phyloP scores from a whole-genome alignment of 2,888 invertebrate species.

The Crioceris asparagi region DNA sequence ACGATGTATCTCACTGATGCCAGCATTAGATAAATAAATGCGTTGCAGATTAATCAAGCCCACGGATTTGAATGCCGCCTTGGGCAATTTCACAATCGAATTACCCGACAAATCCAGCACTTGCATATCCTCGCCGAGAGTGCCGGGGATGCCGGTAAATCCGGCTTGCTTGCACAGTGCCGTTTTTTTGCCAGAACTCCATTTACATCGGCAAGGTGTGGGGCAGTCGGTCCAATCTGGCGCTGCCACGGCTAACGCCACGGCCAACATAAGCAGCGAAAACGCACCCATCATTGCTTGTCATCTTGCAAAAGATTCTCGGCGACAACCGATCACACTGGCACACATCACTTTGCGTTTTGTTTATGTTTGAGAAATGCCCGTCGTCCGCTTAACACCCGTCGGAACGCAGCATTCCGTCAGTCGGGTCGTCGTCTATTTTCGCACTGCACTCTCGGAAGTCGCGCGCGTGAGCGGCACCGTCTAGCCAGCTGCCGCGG shows the following conservation, averaged over 20 bases:
- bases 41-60: constrained; percentile 77
- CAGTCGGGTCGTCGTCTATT: no score
- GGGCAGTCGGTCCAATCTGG: constrained; percentile 86
- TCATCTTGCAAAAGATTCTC: no score
- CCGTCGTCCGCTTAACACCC: no score
- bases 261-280: constrained; percentile 30
- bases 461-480: no score
- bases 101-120: constrained; percentile 78
- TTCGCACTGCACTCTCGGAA: no score
- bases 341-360: no score
- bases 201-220: constrained; percentile 78
- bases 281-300: constrained; percentile 34
- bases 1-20: constrained; percentile 63
- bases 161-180: constrained; percentile 76
- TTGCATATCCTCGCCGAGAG: constrained; percentile 66
- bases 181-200: constrained; percentile 85
- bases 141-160: constrained; percentile 64
- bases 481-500: no score
- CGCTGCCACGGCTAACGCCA: constrained; percentile 42
- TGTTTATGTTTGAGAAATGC: no score
- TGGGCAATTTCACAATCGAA: constrained; percentile 60
- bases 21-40: constrained; percentile 66
- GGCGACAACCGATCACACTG: no score
- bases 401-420: no score
- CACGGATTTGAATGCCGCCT: constrained; percentile 67